Percentiles rank a stretch among this genome's conserved stretches.
phyloP scores from a whole-genome alignment of 2,888 invertebrate genomes.

The Nomada ferruginata region DNA sequence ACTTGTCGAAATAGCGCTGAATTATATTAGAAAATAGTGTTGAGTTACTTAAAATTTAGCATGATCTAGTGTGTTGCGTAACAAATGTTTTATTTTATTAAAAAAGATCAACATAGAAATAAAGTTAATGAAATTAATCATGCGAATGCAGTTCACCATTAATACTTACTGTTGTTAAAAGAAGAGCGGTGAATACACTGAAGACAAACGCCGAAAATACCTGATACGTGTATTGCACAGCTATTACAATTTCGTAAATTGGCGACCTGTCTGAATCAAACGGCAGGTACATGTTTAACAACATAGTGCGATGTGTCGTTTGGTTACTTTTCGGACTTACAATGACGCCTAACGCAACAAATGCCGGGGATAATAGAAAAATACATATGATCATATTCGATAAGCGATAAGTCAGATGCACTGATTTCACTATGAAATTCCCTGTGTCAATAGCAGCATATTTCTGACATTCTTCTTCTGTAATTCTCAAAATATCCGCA shows the following conservation, averaged over 20 bases:
- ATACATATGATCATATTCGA: slow-evolving; percentile 33
- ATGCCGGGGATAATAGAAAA: not conserved
- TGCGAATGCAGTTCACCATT: not conserved
- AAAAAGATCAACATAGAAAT: too few species aligned
- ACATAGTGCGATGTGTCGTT: not conserved
- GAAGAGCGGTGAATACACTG: slow-evolving; percentile 34
- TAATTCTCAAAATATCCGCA: slow-evolving; percentile 31
- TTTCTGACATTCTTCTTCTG: slow-evolving; percentile 46
- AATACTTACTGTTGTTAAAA: slow-evolving; percentile 51
- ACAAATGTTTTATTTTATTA: too few species aligned
- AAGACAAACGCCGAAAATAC: slow-evolving; percentile 23
- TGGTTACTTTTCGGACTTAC: not conserved
- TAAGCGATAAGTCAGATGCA: slow-evolving; percentile 21
- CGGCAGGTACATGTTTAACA: slow-evolving; percentile 56
- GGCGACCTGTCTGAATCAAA: slow-evolving; percentile 33
- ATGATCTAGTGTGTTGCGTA: too few species aligned
- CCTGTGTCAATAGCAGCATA: slow-evolving; percentile 28
- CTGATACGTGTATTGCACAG: slow-evolving; percentile 45
- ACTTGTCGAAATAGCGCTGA: too few species aligned
- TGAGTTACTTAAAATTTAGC: too few species aligned
- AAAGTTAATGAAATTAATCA: not conserved
- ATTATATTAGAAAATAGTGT: too few species aligned
- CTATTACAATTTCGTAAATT: slow-evolving; percentile 34
- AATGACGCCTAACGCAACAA: slow-evolving; percentile 18
- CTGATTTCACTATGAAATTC: slow-evolving; percentile 32